These are phyloP conservation scores for Tipula vernalis DNA, from an alignment of 2,888 invertebrate genomes.

Conservation along the genomic window DNA sequence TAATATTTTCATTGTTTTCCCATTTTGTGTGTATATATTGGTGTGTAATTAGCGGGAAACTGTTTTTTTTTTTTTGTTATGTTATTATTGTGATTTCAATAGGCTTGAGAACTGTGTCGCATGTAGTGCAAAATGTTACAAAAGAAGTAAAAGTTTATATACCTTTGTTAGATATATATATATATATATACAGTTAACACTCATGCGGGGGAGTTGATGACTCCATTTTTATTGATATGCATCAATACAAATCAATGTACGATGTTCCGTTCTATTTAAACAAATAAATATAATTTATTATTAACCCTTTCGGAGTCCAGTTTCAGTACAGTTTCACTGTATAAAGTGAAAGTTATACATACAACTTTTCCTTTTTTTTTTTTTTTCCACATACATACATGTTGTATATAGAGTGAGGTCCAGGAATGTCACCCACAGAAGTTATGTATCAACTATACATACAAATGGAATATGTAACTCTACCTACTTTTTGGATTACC, in stretches of 20 bases:
- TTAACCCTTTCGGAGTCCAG: neutral
- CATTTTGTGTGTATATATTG: neutral
- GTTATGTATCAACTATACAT: neutral
- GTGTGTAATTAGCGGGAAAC: neutral
- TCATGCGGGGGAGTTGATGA: neutral
- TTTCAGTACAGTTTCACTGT: neutral
- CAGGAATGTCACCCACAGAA: neutral
- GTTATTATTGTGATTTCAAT: neutral
- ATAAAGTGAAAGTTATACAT: neutral
- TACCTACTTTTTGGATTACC: neutral
- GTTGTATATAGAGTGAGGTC: neutral
- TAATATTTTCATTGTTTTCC: neutral
- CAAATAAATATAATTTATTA: neutral
- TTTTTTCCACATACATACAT: neutral
- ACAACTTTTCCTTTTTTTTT: neutral
- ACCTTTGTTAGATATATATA: neutral
- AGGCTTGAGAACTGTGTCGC: neutral
- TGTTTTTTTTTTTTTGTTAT: neutral
- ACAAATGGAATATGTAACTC: neutral
- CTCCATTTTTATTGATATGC: neutral
- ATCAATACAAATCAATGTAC: neutral
- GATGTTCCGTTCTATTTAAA: neutral
- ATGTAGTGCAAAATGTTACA: neutral
- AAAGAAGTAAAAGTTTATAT: neutral
- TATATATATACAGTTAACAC: neutral